Conservation (phyloP, 2,888 invertebrate species). For the Brassicogethes aeneus region DNA sequence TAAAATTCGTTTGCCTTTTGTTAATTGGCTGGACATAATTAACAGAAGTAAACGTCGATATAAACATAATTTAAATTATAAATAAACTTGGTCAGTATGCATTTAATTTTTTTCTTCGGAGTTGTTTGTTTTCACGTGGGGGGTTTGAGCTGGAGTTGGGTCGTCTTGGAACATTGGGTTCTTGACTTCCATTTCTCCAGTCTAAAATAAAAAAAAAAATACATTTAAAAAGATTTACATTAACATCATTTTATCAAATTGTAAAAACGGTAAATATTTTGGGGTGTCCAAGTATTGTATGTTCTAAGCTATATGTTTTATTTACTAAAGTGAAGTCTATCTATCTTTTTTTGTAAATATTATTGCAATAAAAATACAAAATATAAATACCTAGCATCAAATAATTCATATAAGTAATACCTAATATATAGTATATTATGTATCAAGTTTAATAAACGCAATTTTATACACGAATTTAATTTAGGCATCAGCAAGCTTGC, state of each 20-base stretch:
- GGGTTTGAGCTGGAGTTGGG: conserved; percentile 63
- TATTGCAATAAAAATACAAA: no score
- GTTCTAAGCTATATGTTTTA: neutral
- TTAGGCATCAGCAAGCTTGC: no score
- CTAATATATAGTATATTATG: no score
- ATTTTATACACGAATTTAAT: no score
- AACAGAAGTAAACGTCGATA: neutral
- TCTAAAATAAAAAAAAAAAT: conserved; percentile 49
- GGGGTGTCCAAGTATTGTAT: no score
- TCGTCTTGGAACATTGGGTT: conserved; percentile 89
- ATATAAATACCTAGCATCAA: no score
- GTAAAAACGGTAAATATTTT: no score
- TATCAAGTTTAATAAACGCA: no score
- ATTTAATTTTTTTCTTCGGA: conserved; percentile 25
- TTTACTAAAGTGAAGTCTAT: neutral
- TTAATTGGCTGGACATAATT: neutral
- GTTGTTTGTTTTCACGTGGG: conserved; percentile 20
- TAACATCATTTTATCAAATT: no score
- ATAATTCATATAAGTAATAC: no score
- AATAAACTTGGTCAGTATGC: neutral
- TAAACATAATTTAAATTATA: neutral
- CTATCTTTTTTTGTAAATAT: neutral
- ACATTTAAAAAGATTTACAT: neutral
- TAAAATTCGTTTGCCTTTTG: neutral
- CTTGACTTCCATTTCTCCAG: conserved; percentile 96